Percentiles rank a stretch among this genome's conserved stretches.
Evolutionary conservation across 2,113 vertebrate species (phyloP).

Genomic region (Apistogramma diplotaenia): DNA sequence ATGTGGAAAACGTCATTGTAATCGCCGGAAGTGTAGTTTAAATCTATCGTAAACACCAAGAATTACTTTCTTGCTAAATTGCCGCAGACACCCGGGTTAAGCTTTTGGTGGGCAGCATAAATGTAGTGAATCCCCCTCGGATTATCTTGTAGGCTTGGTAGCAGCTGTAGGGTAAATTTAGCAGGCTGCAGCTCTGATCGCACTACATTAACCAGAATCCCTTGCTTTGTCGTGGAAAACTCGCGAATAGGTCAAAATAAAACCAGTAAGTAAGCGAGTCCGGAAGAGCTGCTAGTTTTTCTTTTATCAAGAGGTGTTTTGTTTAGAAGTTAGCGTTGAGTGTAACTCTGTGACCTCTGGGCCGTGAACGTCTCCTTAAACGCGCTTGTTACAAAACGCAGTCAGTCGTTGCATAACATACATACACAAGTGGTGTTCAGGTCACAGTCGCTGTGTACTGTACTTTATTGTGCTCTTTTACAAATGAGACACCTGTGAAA

Average conservation of each 20-base stretch:
- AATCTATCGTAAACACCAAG: too few relatives aligned
- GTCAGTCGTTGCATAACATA: conserved; percentile 8
- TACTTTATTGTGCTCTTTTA: too few relatives aligned
- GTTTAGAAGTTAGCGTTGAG: too few relatives aligned
- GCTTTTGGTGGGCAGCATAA: rapidly evolving
- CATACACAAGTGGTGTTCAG: not conserved
- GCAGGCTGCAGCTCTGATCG: rapidly evolving
- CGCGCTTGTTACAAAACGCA: not conserved
- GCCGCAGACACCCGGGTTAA: not conserved
- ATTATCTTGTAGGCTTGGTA: rapidly evolving
- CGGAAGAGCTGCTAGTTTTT: not conserved
- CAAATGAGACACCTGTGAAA: not conserved
- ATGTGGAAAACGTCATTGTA: not conserved
- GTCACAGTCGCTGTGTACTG: not conserved
- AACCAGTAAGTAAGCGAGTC: conserved; percentile 3
- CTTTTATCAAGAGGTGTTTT: not conserved
- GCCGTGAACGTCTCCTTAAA: not conserved
- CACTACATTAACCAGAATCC: conserved; percentile 31
- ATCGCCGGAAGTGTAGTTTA: not conserved
- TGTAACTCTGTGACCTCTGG: too few relatives aligned
- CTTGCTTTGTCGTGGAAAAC: not conserved
- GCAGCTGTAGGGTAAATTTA: rapidly evolving
- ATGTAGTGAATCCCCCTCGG: rapidly evolving
- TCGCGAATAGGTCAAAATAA: conserved; percentile 29
- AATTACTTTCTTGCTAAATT: rapidly evolving